Evolutionary conservation across 2,888 invertebrate species (phyloP).

Genomic region (Cyaniris semiargus): DNA sequence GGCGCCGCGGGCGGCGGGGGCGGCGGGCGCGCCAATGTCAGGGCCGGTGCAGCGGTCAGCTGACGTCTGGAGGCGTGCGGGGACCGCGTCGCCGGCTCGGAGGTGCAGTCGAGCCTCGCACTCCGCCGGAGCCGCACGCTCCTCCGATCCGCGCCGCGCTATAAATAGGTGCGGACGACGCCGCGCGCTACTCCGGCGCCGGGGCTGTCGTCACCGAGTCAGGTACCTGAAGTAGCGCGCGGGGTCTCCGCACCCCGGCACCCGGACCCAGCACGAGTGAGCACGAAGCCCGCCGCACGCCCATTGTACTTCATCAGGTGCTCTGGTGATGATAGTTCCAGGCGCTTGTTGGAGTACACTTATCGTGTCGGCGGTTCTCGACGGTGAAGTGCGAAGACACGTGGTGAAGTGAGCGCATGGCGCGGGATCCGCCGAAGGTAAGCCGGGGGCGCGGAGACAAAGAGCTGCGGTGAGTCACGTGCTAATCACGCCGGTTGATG

Average conservation of each 20-base stretch:
- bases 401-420: constrained; percentile 49
- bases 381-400: constrained; percentile 48
- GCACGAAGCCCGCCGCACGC: constrained; percentile 87
- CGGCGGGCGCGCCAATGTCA: constrained; percentile 78
- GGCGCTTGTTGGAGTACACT: constrained; percentile 99
- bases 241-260: constrained; percentile 79
- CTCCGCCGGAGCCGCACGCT: constrained; percentile 62
- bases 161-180: constrained; percentile 64
- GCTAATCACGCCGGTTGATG: constrained; percentile 62
- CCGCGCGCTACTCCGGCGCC: constrained; percentile 95
- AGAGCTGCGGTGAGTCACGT: constrained; percentile 69
- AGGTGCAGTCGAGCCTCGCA: constrained; percentile 72
- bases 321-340: constrained; percentile 95
- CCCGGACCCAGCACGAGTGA: constrained; percentile 42
- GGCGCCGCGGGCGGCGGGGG: constrained; percentile 59
- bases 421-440: constrained; percentile 47
- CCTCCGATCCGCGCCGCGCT: constrained; percentile 57
- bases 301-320: constrained; percentile 99
- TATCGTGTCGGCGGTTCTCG: constrained; percentile 88
- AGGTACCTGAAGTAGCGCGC: constrained; percentile 99
- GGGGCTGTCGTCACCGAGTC: constrained; percentile 90
- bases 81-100: constrained; percentile 61
- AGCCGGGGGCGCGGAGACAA: constrained; percentile 59
- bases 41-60: constrained; percentile 80
- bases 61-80: constrained; percentile 80